Base-by-base conservation (phyloP, 2,113 vertebrate species). In the Leptodactylus fuscus region DNA sequence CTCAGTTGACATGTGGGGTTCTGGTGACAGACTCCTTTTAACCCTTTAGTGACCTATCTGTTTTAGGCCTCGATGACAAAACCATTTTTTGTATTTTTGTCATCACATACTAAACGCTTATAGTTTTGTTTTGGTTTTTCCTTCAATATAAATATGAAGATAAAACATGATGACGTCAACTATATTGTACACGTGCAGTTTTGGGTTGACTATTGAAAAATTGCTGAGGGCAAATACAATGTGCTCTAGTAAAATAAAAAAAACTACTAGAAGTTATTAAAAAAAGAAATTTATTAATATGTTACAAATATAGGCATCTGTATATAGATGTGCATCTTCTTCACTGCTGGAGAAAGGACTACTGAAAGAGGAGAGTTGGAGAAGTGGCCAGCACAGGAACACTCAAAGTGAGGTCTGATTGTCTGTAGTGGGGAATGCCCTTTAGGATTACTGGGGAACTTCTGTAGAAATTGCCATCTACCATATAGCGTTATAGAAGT, bases 221-320 rank as follows among this genome's bases (percentile, higher is more conserved):
- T 15, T n/a, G n/a, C n/a, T n/a, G n/a, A n/a, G n/a, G n/a, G n/a
- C n/a, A n/a, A 51, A 51, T 2, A 51, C 5, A 51, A 1, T 62
- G 12, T 24, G 2, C 60, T 65, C 1, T 16, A 32, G 27, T 32
- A 65, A 34, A 12, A 32, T 13, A 27, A 65, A 2, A 67, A 29
- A 62, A 8, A 16, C 0, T 11, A 49, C 44, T 75, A 22, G 49
- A 74, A 5, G 7, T 53, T 85, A 16, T 78, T 85, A 69, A 49
- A 85, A 83, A 78, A 85, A 48, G 22, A 32, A 24, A 46, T 55
- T 79, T 79, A 85, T 70, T 85, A 70, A 79, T 70, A 77, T 77
- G 22, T 80, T 85, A 85, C 83, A 85, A 85, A 85, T 85, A 85
- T 79, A 85, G 83, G 48, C 24, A 41, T 79, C 32, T 78, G 60